phyloP scores from a whole-genome alignment of 2,113 vertebrate species.

The Numenius arquata region DNA sequence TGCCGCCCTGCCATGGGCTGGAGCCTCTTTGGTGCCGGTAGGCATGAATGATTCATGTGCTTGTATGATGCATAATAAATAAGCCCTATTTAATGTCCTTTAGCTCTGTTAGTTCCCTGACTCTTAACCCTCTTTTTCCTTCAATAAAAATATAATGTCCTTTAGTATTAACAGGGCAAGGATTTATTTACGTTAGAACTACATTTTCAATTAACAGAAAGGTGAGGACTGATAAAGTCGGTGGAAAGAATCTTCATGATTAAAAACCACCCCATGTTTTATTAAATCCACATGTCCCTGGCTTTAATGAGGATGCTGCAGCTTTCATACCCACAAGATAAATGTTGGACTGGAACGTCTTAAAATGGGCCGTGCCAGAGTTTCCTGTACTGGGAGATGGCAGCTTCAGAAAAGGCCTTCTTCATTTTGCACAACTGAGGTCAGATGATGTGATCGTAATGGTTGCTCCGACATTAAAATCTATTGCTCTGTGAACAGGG shows the following conservation, averaged over 20 bases:
- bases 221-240: not conserved
- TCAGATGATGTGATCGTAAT: not conserved
- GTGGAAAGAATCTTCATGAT: not conserved
- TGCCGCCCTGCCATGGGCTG: not conserved
- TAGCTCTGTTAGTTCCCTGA: not conserved
- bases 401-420: not conserved
- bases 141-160: not conserved
- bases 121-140: constrained; percentile 17
- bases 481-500: fast-evolving
- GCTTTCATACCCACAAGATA: not conserved
- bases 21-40: not conserved
- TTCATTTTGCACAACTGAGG: not conserved
- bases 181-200: not conserved
- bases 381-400: not conserved
- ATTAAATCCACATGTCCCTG: not conserved
- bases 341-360: not conserved
- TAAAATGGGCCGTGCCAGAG: not conserved
- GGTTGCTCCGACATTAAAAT: not conserved
- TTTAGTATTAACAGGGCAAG: not conserved
- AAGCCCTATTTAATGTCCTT: constrained; percentile 3
- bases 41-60: constrained; percentile 56
- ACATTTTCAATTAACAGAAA: not conserved
- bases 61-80: constrained; percentile 54
- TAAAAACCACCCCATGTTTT: not conserved
- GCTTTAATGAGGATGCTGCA: constrained; percentile 5